Percentiles rank a stretch among this genome's conserved stretches.
These are phyloP conservation scores for Himalopsyche tibetana DNA, from an alignment of 2,888 invertebrate species.

Conservation along the genomic window DNA sequence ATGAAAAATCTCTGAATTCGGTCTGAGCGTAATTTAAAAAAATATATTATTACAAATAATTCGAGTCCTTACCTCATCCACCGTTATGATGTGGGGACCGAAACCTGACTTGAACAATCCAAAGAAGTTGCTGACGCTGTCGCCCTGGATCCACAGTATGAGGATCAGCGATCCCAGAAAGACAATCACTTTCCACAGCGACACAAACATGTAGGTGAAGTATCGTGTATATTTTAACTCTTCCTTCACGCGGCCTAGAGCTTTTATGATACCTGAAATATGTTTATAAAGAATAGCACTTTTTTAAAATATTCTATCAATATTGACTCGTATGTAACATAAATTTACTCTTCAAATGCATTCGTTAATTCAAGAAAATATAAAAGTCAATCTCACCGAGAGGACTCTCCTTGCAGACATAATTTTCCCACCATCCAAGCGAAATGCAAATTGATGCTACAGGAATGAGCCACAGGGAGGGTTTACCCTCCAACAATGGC, in stretches of 20 bases:
- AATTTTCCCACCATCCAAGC: slow-evolving; percentile 99
- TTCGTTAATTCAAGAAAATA: neutral
- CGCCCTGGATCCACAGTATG: slow-evolving; percentile 85
- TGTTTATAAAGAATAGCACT: too few species aligned
- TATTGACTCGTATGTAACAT: too few species aligned
- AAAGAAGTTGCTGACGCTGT: slow-evolving; percentile 87
- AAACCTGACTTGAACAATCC: slow-evolving; percentile 85
- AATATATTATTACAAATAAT: neutral
- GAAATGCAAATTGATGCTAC: slow-evolving; percentile 91
- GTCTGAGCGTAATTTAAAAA: neutral
- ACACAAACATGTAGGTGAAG: slow-evolving; percentile 92
- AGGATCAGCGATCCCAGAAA: slow-evolving; percentile 87
- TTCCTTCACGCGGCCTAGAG: slow-evolving; percentile 86
- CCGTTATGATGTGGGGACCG: slow-evolving; percentile 86
- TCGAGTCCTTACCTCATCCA: slow-evolving; percentile 79
- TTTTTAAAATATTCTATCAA: too few species aligned
- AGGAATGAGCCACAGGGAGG: slow-evolving; percentile 90
- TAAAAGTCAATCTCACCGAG: slow-evolving; percentile 76
- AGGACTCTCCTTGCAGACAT: slow-evolving; percentile 90
- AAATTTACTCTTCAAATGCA: too few species aligned
- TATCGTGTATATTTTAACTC: slow-evolving; percentile 88
- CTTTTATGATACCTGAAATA: slow-evolving; percentile 81
- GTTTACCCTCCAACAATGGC: slow-evolving; percentile 88
- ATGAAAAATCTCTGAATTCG: neutral
- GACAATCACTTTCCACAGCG: slow-evolving; percentile 91